Evolutionary conservation across 2,797 vertebrate species (phyloP).

Genomic region (Sarcophilus harrisii): DNA sequence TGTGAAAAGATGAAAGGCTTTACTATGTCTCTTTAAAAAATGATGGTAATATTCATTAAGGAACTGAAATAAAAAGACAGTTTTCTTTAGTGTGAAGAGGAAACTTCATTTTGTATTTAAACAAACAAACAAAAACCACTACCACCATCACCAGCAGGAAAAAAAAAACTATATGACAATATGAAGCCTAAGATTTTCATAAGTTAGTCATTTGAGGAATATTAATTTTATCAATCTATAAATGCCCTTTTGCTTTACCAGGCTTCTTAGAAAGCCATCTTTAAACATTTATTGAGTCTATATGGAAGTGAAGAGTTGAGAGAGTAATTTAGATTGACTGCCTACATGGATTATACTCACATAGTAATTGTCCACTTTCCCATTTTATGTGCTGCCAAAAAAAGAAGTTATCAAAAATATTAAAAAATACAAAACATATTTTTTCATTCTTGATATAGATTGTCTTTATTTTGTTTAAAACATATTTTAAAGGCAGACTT

Average conservation of each 20-base stretch:
- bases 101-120: no score
- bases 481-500: background rate
- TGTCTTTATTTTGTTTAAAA: background rate
- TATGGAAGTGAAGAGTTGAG: background rate
- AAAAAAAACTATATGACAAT: no score
- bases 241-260: no score
- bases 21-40: no score
- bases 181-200: no score
- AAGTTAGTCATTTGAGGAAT: no score
- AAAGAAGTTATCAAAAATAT: background rate
- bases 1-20: no score
- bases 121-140: no score
- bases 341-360: background rate
- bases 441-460: background rate
- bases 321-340: background rate
- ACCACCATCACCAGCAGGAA: no score
- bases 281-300: background rate
- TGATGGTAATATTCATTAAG: no score
- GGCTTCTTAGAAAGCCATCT: background rate
- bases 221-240: background rate
- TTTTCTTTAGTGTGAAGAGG: no score
- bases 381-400: background rate
- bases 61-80: no score
- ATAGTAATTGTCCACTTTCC: background rate
- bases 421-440: background rate